These are phyloP conservation scores for Dipus sagitta DNA, from an alignment of 2,797 vertebrate genomes.

Conservation along the genomic window DNA sequence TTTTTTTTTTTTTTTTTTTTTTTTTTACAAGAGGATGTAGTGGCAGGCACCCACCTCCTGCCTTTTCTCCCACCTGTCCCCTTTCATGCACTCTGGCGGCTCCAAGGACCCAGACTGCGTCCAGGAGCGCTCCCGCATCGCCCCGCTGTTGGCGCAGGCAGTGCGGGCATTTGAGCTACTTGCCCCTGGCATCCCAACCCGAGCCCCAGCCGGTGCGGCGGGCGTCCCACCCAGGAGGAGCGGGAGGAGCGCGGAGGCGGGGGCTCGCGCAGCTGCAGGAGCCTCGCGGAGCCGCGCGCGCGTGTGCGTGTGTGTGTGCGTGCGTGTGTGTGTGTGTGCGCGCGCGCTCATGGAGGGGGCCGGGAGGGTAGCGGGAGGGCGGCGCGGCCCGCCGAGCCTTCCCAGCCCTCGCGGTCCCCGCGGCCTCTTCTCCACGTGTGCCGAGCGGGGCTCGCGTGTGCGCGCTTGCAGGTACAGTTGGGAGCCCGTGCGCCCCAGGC, in stretches of 20 bases:
- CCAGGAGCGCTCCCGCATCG: not conserved
- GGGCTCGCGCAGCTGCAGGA: conserved; percentile 72
- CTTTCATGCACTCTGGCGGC: not conserved
- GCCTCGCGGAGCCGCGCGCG: not conserved
- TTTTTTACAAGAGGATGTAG: not conserved
- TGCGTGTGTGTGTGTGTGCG: not conserved
- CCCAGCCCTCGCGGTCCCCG: conserved; percentile 7
- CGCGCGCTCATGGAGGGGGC: not conserved
- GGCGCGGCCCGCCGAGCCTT: not conserved
- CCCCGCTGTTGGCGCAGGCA: not conserved
- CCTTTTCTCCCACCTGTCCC: not conserved
- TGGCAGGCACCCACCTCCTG: not conserved
- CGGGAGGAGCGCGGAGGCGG: not conserved
- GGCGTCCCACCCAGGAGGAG: not conserved
- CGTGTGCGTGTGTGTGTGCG: not conserved
- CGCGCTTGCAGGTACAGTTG: not conserved
- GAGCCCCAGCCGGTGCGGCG: not conserved
- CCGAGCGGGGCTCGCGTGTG: not conserved
- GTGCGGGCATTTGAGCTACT: not conserved
- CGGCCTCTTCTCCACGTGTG: conserved; percentile 53
- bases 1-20: no score
- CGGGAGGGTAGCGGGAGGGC: conserved; percentile 1
- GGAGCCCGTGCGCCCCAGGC: not conserved
- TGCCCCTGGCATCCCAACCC: not conserved
- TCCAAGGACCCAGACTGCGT: not conserved